A percentile compares a stretch with the other conserved stretches of the same genome.
These are phyloP conservation scores for Emydocephalus ijimae DNA, from an alignment of 2,113 vertebrate genomes.

Conservation along the genomic window DNA sequence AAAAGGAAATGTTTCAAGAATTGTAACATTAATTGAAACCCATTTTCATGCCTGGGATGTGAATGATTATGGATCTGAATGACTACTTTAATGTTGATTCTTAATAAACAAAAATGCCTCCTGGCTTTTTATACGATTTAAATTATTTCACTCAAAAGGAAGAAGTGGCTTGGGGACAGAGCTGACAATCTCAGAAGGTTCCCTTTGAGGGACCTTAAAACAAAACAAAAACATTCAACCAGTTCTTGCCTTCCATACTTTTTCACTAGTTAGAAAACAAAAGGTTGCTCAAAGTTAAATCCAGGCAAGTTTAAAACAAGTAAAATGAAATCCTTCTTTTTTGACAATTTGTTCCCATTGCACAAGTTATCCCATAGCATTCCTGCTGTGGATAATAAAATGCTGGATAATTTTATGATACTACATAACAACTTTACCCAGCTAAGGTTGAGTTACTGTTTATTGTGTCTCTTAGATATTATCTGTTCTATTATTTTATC, in stretches of 20 bases:
- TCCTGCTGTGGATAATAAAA: conserved; percentile 32
- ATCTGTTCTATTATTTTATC: not conserved
- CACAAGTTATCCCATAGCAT: conserved; percentile 18
- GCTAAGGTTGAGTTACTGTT: not conserved
- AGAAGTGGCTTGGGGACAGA: conserved; percentile 22
- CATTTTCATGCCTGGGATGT: not conserved
- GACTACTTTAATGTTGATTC: not conserved
- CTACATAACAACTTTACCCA: conserved; percentile 31
- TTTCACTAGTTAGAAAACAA: conserved; percentile 29
- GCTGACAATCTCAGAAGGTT: not conserved
- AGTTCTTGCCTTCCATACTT: conserved; percentile 5
- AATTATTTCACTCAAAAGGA: conserved; percentile 31
- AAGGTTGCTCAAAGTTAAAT: conserved; percentile 38
- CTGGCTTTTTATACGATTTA: conserved; percentile 27
- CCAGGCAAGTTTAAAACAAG: conserved; percentile 48
- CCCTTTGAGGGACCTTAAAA: not conserved
- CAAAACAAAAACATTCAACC: not conserved
- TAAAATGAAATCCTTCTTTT: conserved; percentile 49
- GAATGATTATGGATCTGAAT: not conserved
- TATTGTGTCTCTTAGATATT: conserved; percentile 20
- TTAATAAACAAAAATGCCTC: not conserved
- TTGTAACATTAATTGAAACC: not conserved
- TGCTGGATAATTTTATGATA: conserved; percentile 9
- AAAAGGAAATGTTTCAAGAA: not conserved
- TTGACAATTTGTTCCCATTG: conserved; percentile 19